Conservation (phyloP, 1,140 invertebrate genomes). For the Melipona quadrifasciata region DNA sequence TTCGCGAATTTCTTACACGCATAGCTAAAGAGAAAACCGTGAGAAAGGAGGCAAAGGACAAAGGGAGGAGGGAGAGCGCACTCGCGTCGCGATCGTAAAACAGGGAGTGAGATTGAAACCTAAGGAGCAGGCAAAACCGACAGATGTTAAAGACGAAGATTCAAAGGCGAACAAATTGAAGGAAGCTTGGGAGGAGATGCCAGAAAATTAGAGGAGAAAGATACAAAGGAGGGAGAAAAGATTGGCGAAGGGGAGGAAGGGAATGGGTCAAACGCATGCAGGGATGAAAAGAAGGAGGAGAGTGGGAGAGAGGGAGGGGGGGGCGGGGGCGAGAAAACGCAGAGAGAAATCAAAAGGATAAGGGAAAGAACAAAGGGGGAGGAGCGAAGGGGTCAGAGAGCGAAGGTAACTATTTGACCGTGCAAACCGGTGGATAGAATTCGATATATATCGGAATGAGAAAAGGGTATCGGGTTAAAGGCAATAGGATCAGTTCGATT, state of each 20-base stretch:
- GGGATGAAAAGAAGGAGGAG: background rate
- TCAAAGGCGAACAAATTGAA: slow-evolving; percentile 7
- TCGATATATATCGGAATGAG: slow-evolving; percentile 31
- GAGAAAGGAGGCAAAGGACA: background rate
- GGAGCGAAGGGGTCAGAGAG: background rate
- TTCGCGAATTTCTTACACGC: no score
- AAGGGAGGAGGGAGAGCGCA: background rate
- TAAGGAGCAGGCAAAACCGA: background rate
- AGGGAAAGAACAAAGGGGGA: slow-evolving; percentile 9
- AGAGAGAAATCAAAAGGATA: background rate
- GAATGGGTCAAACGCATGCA: slow-evolving; percentile 23
- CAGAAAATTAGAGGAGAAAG: slow-evolving; percentile 4
- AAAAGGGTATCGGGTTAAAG: slow-evolving; percentile 46
- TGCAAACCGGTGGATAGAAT: slow-evolving; percentile 33
- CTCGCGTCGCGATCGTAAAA: background rate
- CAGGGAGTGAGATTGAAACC: background rate
- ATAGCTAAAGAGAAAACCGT: background rate
- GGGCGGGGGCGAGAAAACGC: background rate
- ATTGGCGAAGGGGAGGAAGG: background rate
- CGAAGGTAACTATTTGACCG: slow-evolving; percentile 40
- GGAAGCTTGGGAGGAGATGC: background rate
- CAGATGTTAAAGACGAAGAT: slow-evolving; percentile 10
- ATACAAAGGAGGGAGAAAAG: background rate
- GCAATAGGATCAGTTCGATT: slow-evolving; percentile 42
- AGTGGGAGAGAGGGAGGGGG: slow-evolving; percentile 8